A percentile compares a stretch with the other conserved stretches of the same genome.
Evolutionary conservation across 1,140 invertebrate genomes (phyloP).

Genomic region (Saccostrea cuccullata): DNA sequence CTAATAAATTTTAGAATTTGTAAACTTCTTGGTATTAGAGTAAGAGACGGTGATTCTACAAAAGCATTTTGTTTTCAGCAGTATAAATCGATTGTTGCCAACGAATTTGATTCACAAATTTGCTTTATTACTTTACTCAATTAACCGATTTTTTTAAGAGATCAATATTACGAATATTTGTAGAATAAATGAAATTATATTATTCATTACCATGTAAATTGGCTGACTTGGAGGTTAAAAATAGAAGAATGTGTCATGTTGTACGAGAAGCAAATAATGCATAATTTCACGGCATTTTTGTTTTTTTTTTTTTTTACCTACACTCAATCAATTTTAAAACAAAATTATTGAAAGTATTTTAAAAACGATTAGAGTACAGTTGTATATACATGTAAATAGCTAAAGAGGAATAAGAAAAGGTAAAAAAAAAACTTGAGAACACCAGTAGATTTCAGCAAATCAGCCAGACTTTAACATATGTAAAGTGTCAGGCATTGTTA

Average conservation of each 20-base stretch:
- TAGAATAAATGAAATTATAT: conserved; percentile 13
- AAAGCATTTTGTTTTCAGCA: not conserved
- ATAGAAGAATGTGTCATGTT: not conserved
- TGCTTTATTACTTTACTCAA: conserved; percentile 7
- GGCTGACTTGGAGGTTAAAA: not conserved
- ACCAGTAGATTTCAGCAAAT: not conserved
- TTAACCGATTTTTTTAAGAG: not conserved
- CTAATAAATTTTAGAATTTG: not conserved
- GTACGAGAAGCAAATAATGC: not conserved
- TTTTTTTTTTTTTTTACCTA: not conserved
- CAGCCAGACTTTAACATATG: not conserved
- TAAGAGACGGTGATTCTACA: not conserved
- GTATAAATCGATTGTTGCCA: conserved; percentile 7
- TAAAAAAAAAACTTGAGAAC: too few relatives aligned
- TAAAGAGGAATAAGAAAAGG: too few relatives aligned
- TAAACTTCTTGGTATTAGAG: not conserved
- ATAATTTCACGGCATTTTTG: not conserved
- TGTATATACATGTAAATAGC: too few relatives aligned
- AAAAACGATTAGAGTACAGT: too few relatives aligned
- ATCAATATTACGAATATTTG: not conserved
- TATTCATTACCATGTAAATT: not conserved
- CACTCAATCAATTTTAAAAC: not conserved
- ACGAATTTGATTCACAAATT: not conserved
- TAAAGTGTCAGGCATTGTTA: not conserved
- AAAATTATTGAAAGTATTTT: not conserved